Base-by-base conservation (phyloP, 1,140 invertebrate genomes). In the Hetaerina americana region DNA sequence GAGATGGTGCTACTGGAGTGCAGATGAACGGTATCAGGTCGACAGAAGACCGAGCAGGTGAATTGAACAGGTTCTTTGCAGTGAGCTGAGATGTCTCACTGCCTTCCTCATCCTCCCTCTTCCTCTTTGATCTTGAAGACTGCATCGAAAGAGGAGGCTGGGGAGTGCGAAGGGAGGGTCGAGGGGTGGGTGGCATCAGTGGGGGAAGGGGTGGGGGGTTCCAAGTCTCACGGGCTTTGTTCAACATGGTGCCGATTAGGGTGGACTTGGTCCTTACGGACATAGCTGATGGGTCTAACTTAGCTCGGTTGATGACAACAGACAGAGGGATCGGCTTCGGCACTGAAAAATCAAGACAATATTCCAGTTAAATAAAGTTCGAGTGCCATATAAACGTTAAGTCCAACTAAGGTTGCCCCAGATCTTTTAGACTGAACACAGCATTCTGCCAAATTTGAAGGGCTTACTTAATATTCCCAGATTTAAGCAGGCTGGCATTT, bases 311-410 rank as follows among this genome's bases (percentile, higher is more conserved):
- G 1, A 82, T 76, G n/a, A 76, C 75, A 1, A 79, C 79, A 10
- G 81, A 82, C 74, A 82, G 73, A 10, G 81, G 81, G 25, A 76
- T 75, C 15, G 79, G 79, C 25, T 76, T 73, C 66, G 69, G 70
- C 31, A 79, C 77, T 80, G 72, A 40, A 8, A 8, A 8, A 18
- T 8, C 6, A 40, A 40, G 6, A 40, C 6, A 40, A 40, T 40
- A 40, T 8, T 40, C 31, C 31, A 40, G 6, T 40, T 8, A 40
- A 40, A 40, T 8, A 40, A 40, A n/a, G n/a, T n/a, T n/a, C n/a
- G n/a, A n/a, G n/a, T n/a, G n/a, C n/a, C n/a, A n/a, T n/a, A n/a
- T n/a, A n/a, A n/a, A n/a, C n/a, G n/a, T n/a, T n/a, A n/a, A n/a
- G n/a, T n/a, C n/a, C n/a, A n/a, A n/a, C n/a, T n/a, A n/a, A n/a